phyloP scores from a whole-genome alignment of 2,113 vertebrate species.

The Cranoglanis bouderius region DNA sequence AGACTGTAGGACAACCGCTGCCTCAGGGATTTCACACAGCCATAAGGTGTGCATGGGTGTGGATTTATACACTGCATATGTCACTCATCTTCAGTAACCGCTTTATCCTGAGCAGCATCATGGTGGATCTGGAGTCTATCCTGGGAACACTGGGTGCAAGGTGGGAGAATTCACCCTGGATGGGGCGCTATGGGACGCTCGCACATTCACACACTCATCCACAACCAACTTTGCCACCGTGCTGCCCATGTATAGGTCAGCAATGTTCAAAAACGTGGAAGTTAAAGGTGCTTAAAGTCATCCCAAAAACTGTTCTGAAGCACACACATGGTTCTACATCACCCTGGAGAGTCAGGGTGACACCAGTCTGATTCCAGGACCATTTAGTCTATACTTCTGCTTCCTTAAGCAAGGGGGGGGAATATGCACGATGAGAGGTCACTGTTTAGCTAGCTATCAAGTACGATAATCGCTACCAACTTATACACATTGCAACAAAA shows the following conservation, averaged over 20 bases:
- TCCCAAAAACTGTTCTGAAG: background rate
- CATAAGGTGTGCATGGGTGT: slow-evolving; percentile 11
- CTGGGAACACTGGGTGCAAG: background rate
- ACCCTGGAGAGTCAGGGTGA: background rate
- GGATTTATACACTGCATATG: background rate
- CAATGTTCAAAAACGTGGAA: background rate
- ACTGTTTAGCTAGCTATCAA: background rate
- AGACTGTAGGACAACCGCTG: slow-evolving; percentile 48
- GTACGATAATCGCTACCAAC: background rate
- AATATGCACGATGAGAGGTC: background rate
- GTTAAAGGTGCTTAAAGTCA: background rate
- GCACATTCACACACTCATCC: background rate
- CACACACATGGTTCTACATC: background rate
- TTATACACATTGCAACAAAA: background rate
- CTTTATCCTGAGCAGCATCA: background rate
- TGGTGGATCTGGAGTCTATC: background rate
- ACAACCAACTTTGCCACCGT: background rate
- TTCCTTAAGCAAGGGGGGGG: background rate
- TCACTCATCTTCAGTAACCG: background rate
- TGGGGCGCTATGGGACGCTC: background rate
- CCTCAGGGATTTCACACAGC: slow-evolving; percentile 67
- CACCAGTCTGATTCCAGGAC: background rate
- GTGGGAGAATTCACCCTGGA: background rate
- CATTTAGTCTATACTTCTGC: background rate
- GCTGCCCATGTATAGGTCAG: background rate